Conservation (phyloP, 1,140 invertebrate species). For the Drosophila auraria region DNA sequence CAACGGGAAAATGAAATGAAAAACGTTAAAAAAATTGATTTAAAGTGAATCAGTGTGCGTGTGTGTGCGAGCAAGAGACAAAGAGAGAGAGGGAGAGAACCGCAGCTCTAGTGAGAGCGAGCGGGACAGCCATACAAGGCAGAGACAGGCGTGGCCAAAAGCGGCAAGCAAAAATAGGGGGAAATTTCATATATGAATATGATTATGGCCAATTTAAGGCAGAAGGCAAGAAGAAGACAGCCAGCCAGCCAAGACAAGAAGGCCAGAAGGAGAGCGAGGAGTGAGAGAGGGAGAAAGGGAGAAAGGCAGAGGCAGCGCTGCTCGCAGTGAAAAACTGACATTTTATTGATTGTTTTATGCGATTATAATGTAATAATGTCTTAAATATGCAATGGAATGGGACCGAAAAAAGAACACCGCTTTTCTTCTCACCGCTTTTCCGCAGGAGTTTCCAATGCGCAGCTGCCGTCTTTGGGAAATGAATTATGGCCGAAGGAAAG, state of each 20-base stretch:
- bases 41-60: constrained; percentile 76
- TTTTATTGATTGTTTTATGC: constrained; percentile 85
- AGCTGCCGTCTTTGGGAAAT: constrained; percentile 71
- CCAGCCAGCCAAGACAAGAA: constrained; percentile 16
- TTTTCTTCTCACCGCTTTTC: constrained; percentile 20
- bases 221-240: constrained; percentile 21
- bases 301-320: constrained; percentile 33
- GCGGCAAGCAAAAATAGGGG: constrained; percentile 58
- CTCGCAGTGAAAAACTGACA: constrained; percentile 61
- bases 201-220: constrained; percentile 67
- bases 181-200: constrained; percentile 61
- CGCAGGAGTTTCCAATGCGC: constrained; percentile 59
- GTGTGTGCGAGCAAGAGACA: constrained; percentile 10
- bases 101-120: neutral
- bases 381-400: constrained; percentile 70
- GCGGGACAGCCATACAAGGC: constrained; percentile 37
- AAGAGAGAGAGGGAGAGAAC: constrained; percentile 7
- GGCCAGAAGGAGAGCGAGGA: neutral
- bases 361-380: constrained; percentile 85
- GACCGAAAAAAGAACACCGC: constrained; percentile 5
- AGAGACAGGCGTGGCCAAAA: constrained; percentile 62
- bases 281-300: constrained; percentile 2
- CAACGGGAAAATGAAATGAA: constrained; percentile 79
- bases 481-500: constrained; percentile 45
- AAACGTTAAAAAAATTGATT: constrained; percentile 82